A percentile compares a stretch with the other conserved stretches of the same genome.
These are phyloP conservation scores for Drosophila kokeensis DNA, from an alignment of 2,888 invertebrate genomes.

Conservation along the genomic window DNA sequence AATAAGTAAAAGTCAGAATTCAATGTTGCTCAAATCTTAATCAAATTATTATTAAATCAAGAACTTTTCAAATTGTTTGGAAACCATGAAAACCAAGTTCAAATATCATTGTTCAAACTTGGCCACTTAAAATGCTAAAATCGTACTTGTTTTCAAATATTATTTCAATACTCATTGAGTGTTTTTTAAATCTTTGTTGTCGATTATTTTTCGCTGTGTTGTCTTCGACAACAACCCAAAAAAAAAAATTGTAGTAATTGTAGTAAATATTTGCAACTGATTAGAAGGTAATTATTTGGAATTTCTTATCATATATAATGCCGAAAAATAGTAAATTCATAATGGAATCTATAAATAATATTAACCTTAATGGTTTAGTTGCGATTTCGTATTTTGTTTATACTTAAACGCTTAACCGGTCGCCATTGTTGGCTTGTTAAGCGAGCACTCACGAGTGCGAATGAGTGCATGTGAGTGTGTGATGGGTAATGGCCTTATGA, in stretches of 20 bases:
- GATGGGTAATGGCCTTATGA: slow-evolving; percentile 57
- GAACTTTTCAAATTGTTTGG: neutral
- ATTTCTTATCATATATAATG: neutral
- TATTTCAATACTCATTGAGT: neutral
- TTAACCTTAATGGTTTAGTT: neutral
- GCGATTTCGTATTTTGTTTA: neutral
- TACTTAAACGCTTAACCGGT: slow-evolving; percentile 23
- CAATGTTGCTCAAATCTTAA: neutral
- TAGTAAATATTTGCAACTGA: neutral
- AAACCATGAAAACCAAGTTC: neutral
- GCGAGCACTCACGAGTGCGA: slow-evolving; percentile 6
- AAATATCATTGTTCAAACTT: neutral
- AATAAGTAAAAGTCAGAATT: neutral
- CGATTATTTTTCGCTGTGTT: neutral
- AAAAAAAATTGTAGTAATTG: too few species aligned
- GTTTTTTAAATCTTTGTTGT: neutral
- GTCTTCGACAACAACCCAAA: too few species aligned
- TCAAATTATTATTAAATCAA: neutral
- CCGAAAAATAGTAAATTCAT: neutral
- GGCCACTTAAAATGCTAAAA: neutral
- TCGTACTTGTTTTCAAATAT: neutral
- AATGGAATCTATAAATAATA: neutral
- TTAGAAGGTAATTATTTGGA: neutral
- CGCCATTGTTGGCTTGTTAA: slow-evolving; percentile 68
- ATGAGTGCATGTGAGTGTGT: slow-evolving; percentile 1